Evolutionary conservation across 2,797 vertebrate species (phyloP).

Genomic region (Crenichthys baileyi): DNA sequence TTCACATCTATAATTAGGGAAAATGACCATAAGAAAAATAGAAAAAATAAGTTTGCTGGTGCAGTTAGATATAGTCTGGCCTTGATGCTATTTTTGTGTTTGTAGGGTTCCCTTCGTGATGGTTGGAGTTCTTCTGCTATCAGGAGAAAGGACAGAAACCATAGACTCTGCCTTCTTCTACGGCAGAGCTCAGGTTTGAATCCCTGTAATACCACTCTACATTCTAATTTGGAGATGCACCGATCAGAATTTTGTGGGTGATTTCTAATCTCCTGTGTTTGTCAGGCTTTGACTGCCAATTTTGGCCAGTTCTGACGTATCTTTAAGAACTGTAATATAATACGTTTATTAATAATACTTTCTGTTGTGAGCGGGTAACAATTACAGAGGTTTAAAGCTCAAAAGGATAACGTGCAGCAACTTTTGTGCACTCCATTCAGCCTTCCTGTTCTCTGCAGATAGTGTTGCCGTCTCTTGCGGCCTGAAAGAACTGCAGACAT

Average conservation of each 20-base stretch:
- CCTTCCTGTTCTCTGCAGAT: background rate
- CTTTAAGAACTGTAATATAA: background rate
- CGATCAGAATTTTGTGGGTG: background rate
- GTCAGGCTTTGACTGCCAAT: background rate
- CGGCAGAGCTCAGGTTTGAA: constrained; percentile 89
- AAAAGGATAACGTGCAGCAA: background rate
- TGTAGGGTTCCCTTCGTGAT: constrained; percentile 88
- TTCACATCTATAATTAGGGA: background rate
- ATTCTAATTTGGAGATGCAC: background rate
- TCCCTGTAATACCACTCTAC: background rate
- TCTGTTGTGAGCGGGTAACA: too few relatives aligned
- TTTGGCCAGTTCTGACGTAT: background rate
- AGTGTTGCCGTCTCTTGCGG: background rate
- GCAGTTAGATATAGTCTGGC: background rate
- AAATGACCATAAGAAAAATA: background rate
- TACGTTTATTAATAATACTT: too few relatives aligned
- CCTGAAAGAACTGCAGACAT: background rate
- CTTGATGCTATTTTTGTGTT: constrained; percentile 1
- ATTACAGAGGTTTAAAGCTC: background rate
- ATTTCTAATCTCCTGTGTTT: background rate
- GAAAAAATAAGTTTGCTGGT: background rate
- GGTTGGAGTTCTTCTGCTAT: constrained; percentile 87
- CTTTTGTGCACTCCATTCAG: background rate
- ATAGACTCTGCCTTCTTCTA: constrained; percentile 96
- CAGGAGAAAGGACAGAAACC: constrained; percentile 81